Conservation (phyloP, 2,888 invertebrate genomes). For the Capitulum mitella region DNA sequence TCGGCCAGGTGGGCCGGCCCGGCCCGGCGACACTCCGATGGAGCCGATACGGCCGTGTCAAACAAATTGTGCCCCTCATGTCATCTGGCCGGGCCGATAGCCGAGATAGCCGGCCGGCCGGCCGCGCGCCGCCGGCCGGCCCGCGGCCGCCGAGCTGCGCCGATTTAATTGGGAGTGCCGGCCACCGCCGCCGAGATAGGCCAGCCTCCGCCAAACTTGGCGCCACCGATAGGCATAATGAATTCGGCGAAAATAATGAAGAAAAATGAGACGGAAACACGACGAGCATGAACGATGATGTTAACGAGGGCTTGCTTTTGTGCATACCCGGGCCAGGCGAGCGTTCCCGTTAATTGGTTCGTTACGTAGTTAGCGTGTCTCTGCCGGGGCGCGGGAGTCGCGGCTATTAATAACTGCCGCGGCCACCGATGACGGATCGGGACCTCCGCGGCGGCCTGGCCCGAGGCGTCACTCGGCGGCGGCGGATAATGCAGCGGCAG, state of each 20-base stretch:
- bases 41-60: constrained; percentile 11
- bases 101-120: not conserved
- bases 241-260: not conserved
- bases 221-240: not conserved
- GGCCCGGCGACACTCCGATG: not conserved
- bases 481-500: not conserved
- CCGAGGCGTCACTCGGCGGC: not conserved
- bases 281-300: constrained; percentile 20
- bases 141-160: too few relatives aligned
- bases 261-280: constrained; percentile 20
- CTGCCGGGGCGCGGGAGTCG: not conserved
- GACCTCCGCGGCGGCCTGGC: not conserved
- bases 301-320: constrained; percentile 18
- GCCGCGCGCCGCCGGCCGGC: too few relatives aligned
- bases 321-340: not conserved
- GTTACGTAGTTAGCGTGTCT: constrained; percentile 11
- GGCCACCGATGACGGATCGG: constrained; percentile 17
- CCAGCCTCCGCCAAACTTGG: not conserved
- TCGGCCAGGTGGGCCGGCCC: not conserved
- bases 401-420: not conserved
- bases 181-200: not conserved
- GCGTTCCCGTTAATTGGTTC: constrained; percentile 8
- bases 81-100: not conserved
- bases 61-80: constrained; percentile 5
- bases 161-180: not conserved